Conservation (phyloP, 1,140 invertebrate genomes). For the Plutomurus gul region DNA sequence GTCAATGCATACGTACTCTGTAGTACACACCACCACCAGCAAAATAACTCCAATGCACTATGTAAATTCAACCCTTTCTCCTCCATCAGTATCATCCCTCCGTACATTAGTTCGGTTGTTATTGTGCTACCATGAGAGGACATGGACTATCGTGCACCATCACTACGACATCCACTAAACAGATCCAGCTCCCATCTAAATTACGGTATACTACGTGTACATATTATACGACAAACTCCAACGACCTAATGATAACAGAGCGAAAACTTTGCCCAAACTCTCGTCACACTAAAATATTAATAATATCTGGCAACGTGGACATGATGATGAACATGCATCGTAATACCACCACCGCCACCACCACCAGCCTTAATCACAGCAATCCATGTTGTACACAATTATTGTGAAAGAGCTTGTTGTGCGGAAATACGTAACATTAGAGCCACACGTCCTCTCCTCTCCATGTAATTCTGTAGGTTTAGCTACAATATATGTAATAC, state of each 20-base stretch:
- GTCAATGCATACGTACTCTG: too few relatives aligned
- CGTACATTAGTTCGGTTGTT: background rate
- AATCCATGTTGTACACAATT: background rate
- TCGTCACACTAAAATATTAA: slow-evolving; percentile 12
- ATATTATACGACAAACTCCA: background rate
- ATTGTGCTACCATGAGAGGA: background rate
- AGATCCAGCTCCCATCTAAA: too few relatives aligned
- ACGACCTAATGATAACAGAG: background rate
- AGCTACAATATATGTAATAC: background rate
- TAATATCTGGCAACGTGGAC: slow-evolving; percentile 1
- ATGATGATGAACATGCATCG: background rate
- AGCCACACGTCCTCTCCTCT: too few relatives aligned
- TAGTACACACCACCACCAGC: too few relatives aligned
- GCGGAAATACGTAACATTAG: too few relatives aligned
- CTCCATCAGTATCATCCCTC: too few relatives aligned
- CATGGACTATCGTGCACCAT: too few relatives aligned
- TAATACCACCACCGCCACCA: background rate
- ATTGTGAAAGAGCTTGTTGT: background rate
- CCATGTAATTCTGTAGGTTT: background rate
- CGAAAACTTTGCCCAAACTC: background rate
- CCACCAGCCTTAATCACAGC: background rate
- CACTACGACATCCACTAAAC: too few relatives aligned
- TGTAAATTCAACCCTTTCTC: too few relatives aligned
- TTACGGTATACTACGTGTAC: background rate
- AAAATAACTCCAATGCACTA: too few relatives aligned